Conservation (phyloP, 2,797 vertebrate species). For the Micrastur ruficollis region DNA sequence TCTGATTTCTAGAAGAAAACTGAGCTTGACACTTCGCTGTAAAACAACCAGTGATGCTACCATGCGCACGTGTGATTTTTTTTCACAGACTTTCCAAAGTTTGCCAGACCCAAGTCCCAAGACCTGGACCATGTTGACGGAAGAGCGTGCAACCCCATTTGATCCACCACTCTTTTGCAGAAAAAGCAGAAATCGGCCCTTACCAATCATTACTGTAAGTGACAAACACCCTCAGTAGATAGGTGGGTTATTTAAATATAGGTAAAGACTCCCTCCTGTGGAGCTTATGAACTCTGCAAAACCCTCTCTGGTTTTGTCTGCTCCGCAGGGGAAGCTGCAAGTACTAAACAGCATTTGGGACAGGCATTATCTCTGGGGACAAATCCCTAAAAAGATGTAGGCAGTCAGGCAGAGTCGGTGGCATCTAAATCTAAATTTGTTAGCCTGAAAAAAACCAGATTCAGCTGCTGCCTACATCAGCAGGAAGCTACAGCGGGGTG, state of each 20-base stretch:
- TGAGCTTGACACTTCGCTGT: neutral
- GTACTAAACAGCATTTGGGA: neutral
- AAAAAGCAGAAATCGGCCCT: neutral
- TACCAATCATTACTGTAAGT: neutral
- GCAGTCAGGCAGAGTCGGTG: neutral
- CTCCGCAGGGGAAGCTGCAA: neutral
- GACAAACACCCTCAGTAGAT: neutral
- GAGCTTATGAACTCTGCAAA: constrained; percentile 25
- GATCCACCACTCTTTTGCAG: neutral
- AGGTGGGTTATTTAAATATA: neutral
- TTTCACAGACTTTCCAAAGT: neutral
- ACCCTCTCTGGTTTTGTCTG: neutral
- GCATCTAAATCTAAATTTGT: neutral
- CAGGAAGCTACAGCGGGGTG: neutral
- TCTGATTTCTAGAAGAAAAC: neutral
- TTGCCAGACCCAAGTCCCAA: neutral
- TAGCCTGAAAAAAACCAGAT: neutral
- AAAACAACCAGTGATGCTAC: neutral
- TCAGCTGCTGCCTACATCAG: neutral
- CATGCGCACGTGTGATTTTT: neutral
- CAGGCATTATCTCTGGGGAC: neutral
- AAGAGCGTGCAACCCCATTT: neutral
- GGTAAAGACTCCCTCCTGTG: constrained; percentile 60
- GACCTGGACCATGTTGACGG: neutral
- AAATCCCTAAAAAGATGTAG: neutral